Evolutionary conservation across 2,888 invertebrate genomes (phyloP), one percentile per base, ranked within the genome.

Genomic region (Eilema griseolum): DNA sequence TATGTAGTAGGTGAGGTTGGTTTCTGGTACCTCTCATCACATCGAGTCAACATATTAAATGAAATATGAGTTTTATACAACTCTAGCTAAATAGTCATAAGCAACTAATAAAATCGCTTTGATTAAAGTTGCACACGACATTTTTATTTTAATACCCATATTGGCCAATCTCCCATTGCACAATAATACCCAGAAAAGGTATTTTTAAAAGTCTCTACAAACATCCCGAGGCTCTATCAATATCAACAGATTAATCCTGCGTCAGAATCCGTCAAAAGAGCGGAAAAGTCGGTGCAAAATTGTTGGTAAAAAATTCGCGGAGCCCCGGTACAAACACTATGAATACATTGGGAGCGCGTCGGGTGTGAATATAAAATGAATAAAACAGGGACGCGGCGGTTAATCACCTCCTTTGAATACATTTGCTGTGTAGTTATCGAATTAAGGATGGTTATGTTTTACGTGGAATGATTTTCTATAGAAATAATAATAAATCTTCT

Each of bases 161-260:
- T 5, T 0, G 7, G 20, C 20, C 20, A n/a, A 71, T 64, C 28
- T 26, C 61, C 14, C 37, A 60, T 69, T 67, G 64, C 33, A 59
- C 57, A 71, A 67, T 80, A 83, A 75, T 75, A 77, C 65, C 71
- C 64, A 63, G 67, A 77, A 73, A 77, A 59, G 77, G 73, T 73
- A 79, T 71, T 72, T 73, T 70, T 68, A 73, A 84, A 83, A 77
- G 37, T 70, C 63, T 75, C 57, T 76, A 69, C 65, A 70, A 71
- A 73, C 33, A 74, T 24, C 72, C 75, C 70, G 65, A 69, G 74
- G 79, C 80, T 77, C 65, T 90, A 91, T 91, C 92, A 93, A 92
- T 91, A 93, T 89, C 92, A 90, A 89, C 90, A 91, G 93, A 93
- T 93, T 93, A 93, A 88, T 86, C 82, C 84, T 86, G 87, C 87